Percentiles rank a stretch among this genome's conserved stretches.
These are phyloP conservation scores for Gasterosteus aculeatus DNA, from an alignment of 2,113 vertebrate genomes.

Conservation along the genomic window DNA sequence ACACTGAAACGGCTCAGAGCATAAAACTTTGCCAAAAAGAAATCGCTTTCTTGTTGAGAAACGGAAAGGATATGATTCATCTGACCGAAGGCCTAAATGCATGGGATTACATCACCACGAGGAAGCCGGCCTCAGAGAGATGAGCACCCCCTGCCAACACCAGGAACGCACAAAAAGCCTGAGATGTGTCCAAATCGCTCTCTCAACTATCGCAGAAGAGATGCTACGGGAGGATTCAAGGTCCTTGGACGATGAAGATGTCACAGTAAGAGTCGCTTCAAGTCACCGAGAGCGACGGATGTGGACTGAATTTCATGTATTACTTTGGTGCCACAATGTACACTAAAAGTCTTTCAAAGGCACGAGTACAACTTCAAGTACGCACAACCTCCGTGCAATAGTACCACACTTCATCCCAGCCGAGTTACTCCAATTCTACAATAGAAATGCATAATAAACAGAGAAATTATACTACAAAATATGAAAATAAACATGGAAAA, in stretches of 20 bases:
- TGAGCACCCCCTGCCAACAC: conserved; percentile 42
- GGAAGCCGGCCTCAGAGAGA: conserved; percentile 54
- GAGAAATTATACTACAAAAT: background rate
- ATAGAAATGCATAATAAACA: background rate
- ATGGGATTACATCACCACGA: conserved; percentile 56
- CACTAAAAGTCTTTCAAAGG: conserved; percentile 20
- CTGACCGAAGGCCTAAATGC: conserved; percentile 62
- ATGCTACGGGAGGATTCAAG: conserved; percentile 51
- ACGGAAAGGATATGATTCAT: conserved; percentile 68
- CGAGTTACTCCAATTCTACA: background rate
- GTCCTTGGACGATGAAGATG: conserved; percentile 54
- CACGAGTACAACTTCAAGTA: background rate
- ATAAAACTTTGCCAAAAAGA: conserved; percentile 48
- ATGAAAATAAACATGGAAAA: background rate
- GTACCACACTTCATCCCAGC: background rate
- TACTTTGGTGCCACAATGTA: conserved; percentile 16
- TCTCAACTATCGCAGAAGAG: conserved; percentile 49
- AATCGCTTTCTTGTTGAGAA: conserved; percentile 67
- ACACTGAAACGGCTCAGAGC: conserved; percentile 48
- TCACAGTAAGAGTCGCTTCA: conserved; percentile 47
- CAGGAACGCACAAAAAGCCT: conserved; percentile 48
- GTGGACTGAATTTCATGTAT: conserved; percentile 26
- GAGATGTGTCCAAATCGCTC: conserved; percentile 54
- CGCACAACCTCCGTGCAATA: background rate
- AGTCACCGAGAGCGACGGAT: conserved; percentile 35